Conservation (phyloP, 1,140 invertebrate genomes). For the Orchesella cincta region DNA sequence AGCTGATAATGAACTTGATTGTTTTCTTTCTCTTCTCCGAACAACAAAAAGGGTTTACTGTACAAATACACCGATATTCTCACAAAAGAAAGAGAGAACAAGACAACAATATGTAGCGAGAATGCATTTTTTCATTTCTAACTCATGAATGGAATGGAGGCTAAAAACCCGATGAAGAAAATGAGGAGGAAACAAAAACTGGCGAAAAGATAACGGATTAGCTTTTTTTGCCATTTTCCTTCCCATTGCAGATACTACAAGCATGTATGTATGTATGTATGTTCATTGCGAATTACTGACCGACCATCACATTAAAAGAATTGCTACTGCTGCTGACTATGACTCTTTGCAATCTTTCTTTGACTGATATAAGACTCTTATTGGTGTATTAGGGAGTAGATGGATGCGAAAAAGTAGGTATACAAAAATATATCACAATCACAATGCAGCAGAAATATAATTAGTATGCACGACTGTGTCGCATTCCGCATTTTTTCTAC, state of each 20-base stretch:
- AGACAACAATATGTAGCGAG: no score
- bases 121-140: no score
- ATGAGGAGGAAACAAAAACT: neutral
- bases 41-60: no score
- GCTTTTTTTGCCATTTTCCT: no score
- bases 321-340: neutral
- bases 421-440: neutral
- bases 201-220: neutral
- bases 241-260: no score
- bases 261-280: neutral
- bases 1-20: no score
- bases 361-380: no score
- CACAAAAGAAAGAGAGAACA: neutral
- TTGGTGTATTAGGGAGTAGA: neutral
- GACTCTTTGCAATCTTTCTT: no score
- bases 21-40: no score
- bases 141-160: no score
- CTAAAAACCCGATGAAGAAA: neutral
- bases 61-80: no score
- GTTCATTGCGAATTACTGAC: neutral
- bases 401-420: neutral
- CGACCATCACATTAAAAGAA: neutral
- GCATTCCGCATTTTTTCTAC: neutral
- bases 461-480: neutral
- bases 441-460: neutral